phyloP scores from a whole-genome alignment of 1,140 invertebrate species.

The Caenorhabditis inopinata region DNA sequence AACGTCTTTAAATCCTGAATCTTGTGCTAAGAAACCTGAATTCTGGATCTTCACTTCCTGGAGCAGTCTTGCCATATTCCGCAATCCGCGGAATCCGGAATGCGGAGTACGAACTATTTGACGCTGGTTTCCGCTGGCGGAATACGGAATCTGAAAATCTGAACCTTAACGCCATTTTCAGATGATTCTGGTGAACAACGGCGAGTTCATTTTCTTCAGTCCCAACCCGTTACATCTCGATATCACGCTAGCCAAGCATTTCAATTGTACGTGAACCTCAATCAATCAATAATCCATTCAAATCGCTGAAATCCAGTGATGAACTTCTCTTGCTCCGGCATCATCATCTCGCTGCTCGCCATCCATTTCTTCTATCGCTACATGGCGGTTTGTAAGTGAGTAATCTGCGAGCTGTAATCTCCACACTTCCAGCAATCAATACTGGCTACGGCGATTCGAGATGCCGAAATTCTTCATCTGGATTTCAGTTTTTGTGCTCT shows the following conservation, averaged over 20 bases:
- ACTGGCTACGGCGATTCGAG: neutral
- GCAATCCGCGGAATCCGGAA: too few relatives aligned
- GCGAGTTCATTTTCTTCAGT: neutral
- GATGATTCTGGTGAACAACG: neutral
- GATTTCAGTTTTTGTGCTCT: neutral
- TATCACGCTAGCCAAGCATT: neutral
- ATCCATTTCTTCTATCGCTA: slow-evolving; percentile 14
- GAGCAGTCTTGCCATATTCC: too few relatives aligned
- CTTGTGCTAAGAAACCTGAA: too few relatives aligned
- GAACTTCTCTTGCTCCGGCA: slow-evolving; percentile 12
- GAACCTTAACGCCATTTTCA: too few relatives aligned
- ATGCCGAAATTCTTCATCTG: slow-evolving; percentile 8
- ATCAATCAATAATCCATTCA: too few relatives aligned
- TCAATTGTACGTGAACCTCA: slow-evolving; percentile 3
- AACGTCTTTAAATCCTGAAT: too few relatives aligned
- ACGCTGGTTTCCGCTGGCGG: too few relatives aligned
- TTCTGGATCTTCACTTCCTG: too few relatives aligned
- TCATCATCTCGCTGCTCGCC: neutral
- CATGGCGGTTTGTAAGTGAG: slow-evolving; percentile 15
- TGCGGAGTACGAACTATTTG: too few relatives aligned
- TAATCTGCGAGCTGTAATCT: neutral
- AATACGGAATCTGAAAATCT: too few relatives aligned
- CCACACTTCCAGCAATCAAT: neutral
- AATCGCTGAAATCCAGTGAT: too few relatives aligned
- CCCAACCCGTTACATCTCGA: neutral